Conservation (phyloP, 1,140 invertebrate genomes). For the Fopius arisanus region DNA sequence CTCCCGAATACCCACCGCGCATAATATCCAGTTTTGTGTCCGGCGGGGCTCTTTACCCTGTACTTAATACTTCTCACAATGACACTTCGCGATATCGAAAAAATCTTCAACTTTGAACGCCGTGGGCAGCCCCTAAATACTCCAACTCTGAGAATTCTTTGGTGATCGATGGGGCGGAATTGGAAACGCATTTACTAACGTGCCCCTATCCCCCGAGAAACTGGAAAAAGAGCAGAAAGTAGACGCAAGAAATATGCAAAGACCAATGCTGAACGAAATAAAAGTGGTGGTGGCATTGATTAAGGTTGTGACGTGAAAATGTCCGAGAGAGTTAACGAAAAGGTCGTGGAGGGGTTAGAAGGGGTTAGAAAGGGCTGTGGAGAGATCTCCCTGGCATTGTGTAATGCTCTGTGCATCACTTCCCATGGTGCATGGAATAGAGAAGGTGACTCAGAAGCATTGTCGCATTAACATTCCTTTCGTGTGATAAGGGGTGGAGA, state of each 20-base stretch:
- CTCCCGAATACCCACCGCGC: neutral
- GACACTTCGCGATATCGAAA: neutral
- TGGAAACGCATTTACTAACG: neutral
- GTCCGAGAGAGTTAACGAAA: constrained; percentile 5
- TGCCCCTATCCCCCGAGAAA: neutral
- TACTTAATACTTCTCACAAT: neutral
- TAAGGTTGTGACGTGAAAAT: neutral
- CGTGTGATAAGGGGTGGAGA: constrained; percentile 56
- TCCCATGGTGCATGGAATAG: constrained; percentile 49
- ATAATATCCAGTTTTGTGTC: neutral
- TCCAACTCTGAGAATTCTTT: neutral
- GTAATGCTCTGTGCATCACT: constrained; percentile 24
- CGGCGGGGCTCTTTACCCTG: neutral
- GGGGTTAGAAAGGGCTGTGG: constrained; percentile 26
- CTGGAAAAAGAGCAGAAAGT: neutral
- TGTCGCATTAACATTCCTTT: constrained; percentile 66
- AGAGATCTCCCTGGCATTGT: constrained; percentile 29
- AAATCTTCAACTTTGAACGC: neutral
- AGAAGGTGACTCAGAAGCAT: constrained; percentile 43
- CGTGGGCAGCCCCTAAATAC: constrained; percentile 1
- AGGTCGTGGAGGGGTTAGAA: neutral
- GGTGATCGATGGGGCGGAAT: neutral
- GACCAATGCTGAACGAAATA: neutral
- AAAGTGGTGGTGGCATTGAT: constrained; percentile 11
- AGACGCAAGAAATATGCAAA: neutral